Percentiles rank a stretch among this genome's conserved stretches.
Conservation (phyloP, 2,797 vertebrate genomes). For the Benthosema pterotum region DNA sequence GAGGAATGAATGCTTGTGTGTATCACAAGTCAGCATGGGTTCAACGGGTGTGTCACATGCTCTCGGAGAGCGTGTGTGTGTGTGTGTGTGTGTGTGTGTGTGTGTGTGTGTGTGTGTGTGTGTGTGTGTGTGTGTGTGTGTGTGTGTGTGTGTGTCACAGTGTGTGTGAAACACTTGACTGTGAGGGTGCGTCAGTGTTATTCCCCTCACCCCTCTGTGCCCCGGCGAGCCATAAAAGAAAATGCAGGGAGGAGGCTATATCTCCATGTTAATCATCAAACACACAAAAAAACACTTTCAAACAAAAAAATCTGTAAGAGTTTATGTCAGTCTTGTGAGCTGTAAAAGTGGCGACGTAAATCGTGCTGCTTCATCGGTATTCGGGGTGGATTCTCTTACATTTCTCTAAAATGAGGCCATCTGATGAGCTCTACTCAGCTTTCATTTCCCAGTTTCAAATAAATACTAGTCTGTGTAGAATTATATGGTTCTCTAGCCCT, state of each 20-base stretch:
- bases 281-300: not conserved
- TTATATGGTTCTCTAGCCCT: too few species aligned
- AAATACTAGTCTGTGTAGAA: too few species aligned
- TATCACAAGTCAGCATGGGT: slow-evolving; percentile 3
- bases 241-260: not conserved
- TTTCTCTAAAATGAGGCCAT: not conserved
- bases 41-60: slow-evolving; percentile 13
- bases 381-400: not conserved
- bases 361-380: too few species aligned
- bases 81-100: slow-evolving; percentile 18
- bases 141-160: slow-evolving; percentile 17
- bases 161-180: not conserved
- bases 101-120: not conserved
- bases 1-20: slow-evolving; percentile 12
- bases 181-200: slow-evolving; percentile 25
- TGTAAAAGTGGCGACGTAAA: too few species aligned
- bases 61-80: too few species aligned
- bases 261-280: not conserved
- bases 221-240: slow-evolving; percentile 14
- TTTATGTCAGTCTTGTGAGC: too few species aligned
- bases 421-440: not conserved
- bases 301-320: too few species aligned
- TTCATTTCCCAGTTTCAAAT: not conserved
- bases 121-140: slow-evolving; percentile 1
- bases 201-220: slow-evolving; percentile 10